Evolutionary conservation across 2,113 vertebrate genomes (phyloP).

Genomic region (Spea multiplicata): DNA sequence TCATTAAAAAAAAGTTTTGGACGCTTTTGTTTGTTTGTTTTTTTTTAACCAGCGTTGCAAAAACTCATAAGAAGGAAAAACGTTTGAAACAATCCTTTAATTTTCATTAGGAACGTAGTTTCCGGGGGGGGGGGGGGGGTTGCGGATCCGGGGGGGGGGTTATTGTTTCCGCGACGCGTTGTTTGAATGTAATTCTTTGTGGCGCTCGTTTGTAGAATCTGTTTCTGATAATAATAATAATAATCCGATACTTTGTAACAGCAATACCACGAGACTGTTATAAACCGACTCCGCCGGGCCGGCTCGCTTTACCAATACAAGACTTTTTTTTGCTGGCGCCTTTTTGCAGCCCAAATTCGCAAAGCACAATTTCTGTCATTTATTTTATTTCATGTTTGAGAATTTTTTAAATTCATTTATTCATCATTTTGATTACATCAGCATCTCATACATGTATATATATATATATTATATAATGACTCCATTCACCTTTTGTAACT

Average conservation of each 20-base stretch:
- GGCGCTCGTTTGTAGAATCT: background rate
- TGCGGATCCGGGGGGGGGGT: no score
- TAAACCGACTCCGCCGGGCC: slow-evolving; percentile 1
- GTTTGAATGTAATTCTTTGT: slow-evolving; percentile 19
- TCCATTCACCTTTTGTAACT: no score
- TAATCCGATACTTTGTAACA: slow-evolving; percentile 16
- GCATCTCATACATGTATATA: background rate
- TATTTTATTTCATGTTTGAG: background rate
- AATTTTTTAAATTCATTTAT: no score
- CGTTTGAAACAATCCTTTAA: no score
- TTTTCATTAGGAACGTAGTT: background rate
- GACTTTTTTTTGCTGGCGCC: background rate
- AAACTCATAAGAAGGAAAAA: background rate
- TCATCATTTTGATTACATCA: no score
- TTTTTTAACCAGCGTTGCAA: slow-evolving; percentile 16
- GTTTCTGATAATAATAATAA: background rate
- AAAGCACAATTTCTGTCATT: background rate
- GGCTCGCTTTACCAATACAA: slow-evolving; percentile 37
- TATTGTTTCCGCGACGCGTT: slow-evolving; percentile 16
- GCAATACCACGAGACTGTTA: slow-evolving; percentile 45
- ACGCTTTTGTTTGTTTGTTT: background rate
- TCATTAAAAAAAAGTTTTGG: no score
- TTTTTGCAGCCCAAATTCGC: background rate
- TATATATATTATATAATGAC: no score
- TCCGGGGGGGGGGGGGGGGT: background rate